Conservation (phyloP, 2,113 vertebrate species). For the Syrmaticus mikado region DNA sequence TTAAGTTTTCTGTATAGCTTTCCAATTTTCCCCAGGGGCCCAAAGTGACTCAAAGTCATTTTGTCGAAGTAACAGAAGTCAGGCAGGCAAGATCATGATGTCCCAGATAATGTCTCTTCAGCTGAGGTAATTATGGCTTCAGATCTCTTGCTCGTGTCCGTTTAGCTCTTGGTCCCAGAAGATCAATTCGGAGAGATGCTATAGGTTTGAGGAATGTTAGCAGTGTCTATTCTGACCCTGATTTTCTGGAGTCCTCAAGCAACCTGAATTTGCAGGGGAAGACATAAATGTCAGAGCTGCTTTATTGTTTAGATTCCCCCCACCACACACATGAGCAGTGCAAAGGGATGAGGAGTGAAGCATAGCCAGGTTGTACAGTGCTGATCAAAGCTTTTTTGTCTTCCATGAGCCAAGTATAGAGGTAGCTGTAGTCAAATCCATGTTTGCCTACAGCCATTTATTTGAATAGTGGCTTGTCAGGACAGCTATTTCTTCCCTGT, state of each 20-base stretch:
- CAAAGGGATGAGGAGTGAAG: not conserved
- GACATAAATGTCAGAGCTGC: not conserved
- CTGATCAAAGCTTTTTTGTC: not conserved
- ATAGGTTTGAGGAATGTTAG: not conserved
- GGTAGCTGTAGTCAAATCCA: not conserved
- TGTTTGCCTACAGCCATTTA: not conserved
- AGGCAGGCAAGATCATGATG: constrained; percentile 50
- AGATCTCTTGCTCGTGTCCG: constrained; percentile 7
- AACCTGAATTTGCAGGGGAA: not conserved
- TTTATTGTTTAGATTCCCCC: not conserved
- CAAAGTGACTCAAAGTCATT: constrained; percentile 56
- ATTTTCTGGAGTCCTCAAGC: constrained; percentile 12
- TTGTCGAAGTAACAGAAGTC: constrained; percentile 53
- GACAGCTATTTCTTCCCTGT: not conserved
- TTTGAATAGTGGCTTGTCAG: not conserved
- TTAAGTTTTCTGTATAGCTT: constrained; percentile 12
- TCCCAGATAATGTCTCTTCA: constrained; percentile 47
- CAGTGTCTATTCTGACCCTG: constrained; percentile 2
- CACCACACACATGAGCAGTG: not conserved
- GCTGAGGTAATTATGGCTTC: constrained; percentile 54
- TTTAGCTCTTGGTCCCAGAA: constrained; percentile 44
- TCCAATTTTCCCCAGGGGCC: constrained; percentile 1
- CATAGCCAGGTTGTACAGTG: not conserved
- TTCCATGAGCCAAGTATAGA: not conserved
- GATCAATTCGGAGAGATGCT: constrained; percentile 7